A percentile compares a stretch with the other conserved stretches of the same genome.
These are phyloP conservation scores for Hydraecia micacea DNA, from an alignment of 2,888 invertebrate genomes.

Conservation along the genomic window DNA sequence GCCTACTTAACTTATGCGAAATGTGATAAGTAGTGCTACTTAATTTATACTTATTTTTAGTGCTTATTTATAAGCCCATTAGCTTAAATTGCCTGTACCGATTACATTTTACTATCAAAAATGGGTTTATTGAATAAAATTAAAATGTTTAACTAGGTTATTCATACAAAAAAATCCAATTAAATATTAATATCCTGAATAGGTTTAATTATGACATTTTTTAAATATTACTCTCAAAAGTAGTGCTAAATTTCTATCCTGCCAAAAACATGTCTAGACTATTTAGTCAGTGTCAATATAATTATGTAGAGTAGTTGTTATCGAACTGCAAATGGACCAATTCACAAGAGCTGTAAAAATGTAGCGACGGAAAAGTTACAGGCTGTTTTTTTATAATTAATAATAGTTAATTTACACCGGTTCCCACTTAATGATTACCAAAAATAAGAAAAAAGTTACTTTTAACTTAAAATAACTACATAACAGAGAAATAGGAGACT, in stretches of 20 bases:
- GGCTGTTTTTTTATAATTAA: background rate
- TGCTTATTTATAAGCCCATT: background rate
- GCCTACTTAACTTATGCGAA: background rate
- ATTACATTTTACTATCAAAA: background rate
- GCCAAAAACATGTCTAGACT: background rate
- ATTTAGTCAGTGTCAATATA: background rate
- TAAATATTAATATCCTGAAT: no score
- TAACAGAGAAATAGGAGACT: no score
- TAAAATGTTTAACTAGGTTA: no score
- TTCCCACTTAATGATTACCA: no score
- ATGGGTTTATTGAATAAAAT: background rate
- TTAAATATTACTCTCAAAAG: background rate
- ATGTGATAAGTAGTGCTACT: conserved; percentile 6
- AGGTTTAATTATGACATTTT: no score
- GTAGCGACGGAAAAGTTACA: background rate
- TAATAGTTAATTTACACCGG: no score
- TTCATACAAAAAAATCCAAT: no score
- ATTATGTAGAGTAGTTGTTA: background rate
- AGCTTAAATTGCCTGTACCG: background rate
- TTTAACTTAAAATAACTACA: no score
- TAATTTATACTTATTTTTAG: background rate
- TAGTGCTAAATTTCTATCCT: background rate
- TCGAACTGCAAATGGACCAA: background rate
- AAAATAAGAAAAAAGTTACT: no score
- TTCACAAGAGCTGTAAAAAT: background rate